A percentile compares a stretch with the other conserved stretches of the same genome.
These are phyloP conservation scores for honey bee (Apis mellifera) DNA, from an alignment of 1,140 invertebrate genomes.

Conservation along the genomic window DNA sequence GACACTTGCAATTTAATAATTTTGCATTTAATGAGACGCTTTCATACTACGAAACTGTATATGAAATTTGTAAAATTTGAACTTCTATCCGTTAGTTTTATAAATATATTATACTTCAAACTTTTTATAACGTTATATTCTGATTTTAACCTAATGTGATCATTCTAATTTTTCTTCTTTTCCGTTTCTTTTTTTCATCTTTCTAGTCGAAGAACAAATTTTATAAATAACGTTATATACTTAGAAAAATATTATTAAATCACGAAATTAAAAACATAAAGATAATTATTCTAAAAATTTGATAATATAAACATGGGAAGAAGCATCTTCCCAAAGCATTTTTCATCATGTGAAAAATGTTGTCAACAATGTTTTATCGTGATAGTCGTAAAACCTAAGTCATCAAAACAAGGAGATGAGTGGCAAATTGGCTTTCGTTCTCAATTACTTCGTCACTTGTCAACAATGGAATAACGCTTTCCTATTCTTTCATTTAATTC, in stretches of 20 bases:
- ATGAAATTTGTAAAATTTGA: not conserved
- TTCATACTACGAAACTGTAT: not conserved
- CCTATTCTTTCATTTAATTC: constrained; percentile 43
- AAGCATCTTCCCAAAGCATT: not conserved
- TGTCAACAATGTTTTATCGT: constrained; percentile 59
- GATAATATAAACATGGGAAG: too few relatives aligned
- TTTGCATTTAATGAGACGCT: not conserved
- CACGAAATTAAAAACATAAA: too few relatives aligned
- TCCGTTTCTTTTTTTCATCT: not conserved
- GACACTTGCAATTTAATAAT: not conserved
- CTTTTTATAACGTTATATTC: too few relatives aligned
- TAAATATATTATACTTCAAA: not conserved
- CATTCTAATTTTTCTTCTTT: not conserved
- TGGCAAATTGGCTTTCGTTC: constrained; percentile 34
- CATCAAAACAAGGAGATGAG: constrained; percentile 53
- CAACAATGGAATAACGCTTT: constrained; percentile 41
- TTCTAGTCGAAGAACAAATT: not conserved
- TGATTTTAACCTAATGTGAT: not conserved
- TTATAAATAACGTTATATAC: not conserved
- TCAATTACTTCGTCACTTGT: constrained; percentile 51
- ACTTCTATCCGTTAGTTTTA: not conserved
- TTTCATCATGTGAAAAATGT: constrained; percentile 7
- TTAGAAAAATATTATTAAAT: not conserved
- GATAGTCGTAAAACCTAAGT: constrained; percentile 58
- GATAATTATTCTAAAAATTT: not conserved